phyloP scores from a whole-genome alignment of 2,113 vertebrate species.

The Cyprinodon variegatus region DNA sequence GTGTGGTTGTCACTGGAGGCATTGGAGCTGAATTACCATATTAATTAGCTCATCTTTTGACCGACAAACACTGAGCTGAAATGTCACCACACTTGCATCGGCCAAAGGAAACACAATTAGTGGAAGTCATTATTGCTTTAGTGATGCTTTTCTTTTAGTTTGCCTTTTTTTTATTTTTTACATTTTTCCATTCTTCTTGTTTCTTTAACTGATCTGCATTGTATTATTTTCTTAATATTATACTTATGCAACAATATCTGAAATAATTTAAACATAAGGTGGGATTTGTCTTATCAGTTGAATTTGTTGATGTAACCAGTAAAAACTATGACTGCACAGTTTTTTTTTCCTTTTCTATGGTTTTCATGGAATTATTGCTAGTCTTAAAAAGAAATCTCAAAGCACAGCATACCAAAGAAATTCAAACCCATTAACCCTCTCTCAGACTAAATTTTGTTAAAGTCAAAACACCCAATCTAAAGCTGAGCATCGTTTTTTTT shows the following conservation, averaged over 20 bases:
- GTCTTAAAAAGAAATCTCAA: neutral
- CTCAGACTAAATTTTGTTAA: too few relatives aligned
- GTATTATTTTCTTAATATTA: neutral
- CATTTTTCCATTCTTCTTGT: slow-evolving; percentile 48
- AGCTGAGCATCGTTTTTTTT: too few relatives aligned
- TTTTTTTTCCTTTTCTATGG: neutral
- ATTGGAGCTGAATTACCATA: slow-evolving; percentile 74
- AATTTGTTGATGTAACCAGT: neutral
- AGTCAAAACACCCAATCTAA: too few relatives aligned
- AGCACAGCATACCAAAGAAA: too few relatives aligned
- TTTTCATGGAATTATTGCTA: neutral
- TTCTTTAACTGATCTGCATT: slow-evolving; percentile 17
- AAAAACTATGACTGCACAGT: neutral
- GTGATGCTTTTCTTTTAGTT: slow-evolving; percentile 33
- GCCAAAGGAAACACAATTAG: slow-evolving; percentile 78
- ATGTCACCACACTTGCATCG: slow-evolving; percentile 73
- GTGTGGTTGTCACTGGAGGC: slow-evolving; percentile 71
- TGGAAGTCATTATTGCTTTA: slow-evolving; percentile 75
- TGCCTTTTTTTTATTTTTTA: slow-evolving; percentile 37
- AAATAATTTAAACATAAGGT: neutral
- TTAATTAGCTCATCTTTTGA: slow-evolving; percentile 80
- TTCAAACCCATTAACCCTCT: too few relatives aligned
- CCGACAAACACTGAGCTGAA: slow-evolving; percentile 76
- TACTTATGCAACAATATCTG: neutral
- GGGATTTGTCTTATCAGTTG: neutral